These are phyloP conservation scores for Tromatobia lineatoria DNA, from an alignment of 2,888 invertebrate genomes.

Conservation along the genomic window DNA sequence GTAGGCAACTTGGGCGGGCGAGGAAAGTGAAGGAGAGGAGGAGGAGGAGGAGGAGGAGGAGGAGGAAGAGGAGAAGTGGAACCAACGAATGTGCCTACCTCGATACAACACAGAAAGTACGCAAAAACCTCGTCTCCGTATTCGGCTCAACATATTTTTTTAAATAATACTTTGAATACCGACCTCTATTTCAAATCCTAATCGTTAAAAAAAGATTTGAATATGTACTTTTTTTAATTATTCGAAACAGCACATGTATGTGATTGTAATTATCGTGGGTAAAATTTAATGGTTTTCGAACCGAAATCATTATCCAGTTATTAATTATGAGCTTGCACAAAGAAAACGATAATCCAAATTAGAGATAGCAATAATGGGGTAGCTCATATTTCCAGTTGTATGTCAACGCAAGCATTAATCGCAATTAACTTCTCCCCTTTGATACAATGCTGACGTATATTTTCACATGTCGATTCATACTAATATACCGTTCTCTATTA, in stretches of 20 bases:
- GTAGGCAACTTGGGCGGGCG: conserved; percentile 23
- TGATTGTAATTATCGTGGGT: neutral
- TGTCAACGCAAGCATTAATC: neutral
- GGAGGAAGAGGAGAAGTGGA: too few relatives aligned
- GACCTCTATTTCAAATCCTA: too few relatives aligned
- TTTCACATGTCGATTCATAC: neutral
- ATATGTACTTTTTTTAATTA: too few relatives aligned
- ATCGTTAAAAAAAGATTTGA: too few relatives aligned
- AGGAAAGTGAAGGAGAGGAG: too few relatives aligned
- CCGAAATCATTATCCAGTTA: conserved; percentile 25
- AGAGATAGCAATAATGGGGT: neutral
- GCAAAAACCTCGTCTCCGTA: neutral
- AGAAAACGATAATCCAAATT: neutral
- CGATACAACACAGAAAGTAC: neutral
- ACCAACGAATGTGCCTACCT: conserved; percentile 1
- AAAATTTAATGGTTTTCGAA: neutral
- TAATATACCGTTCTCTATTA: neutral
- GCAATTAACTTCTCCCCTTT: neutral
- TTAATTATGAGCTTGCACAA: conserved; percentile 39
- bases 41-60: too few relatives aligned
- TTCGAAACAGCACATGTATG: too few relatives aligned
- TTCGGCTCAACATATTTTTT: neutral
- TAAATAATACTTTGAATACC: neutral
- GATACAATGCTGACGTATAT: neutral
- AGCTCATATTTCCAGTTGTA: neutral